Evolutionary conservation across 2,113 vertebrate species (phyloP).

Genomic region (Elaphurus davidianus): DNA sequence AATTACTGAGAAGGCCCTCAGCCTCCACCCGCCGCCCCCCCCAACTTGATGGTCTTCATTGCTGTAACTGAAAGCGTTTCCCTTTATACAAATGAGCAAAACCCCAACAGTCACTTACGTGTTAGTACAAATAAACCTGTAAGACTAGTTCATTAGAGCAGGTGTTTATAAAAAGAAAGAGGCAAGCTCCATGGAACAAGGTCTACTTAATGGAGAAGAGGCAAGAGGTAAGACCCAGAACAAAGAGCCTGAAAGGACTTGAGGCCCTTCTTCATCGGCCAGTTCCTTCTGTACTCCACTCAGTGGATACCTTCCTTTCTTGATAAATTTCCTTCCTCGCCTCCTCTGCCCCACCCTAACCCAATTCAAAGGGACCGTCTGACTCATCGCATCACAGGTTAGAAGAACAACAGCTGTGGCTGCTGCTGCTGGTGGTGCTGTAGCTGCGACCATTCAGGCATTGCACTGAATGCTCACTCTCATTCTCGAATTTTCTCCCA

Average conservation of each 20-base stretch:
- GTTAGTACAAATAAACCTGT: background rate
- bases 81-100: constrained; percentile 1
- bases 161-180: background rate
- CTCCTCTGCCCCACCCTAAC: background rate
- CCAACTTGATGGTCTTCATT: background rate
- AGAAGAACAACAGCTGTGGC: background rate
- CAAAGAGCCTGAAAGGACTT: background rate
- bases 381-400: background rate
- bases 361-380: background rate
- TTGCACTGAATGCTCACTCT: accelerated
- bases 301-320: background rate
- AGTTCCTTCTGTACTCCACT: background rate
- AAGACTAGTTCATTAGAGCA: background rate
- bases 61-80: background rate
- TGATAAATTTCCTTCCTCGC: background rate
- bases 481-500: background rate
- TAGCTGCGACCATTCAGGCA: background rate
- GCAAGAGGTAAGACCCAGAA: background rate
- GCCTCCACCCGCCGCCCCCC: accelerated
- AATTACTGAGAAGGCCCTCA: background rate
- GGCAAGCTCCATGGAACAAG: background rate
- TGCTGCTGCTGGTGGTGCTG: accelerated
- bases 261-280: background rate
- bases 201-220: background rate
- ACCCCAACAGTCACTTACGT: background rate